phyloP scores from a whole-genome alignment of 2,797 vertebrate genomes.

The Eulemur coronatus region DNA sequence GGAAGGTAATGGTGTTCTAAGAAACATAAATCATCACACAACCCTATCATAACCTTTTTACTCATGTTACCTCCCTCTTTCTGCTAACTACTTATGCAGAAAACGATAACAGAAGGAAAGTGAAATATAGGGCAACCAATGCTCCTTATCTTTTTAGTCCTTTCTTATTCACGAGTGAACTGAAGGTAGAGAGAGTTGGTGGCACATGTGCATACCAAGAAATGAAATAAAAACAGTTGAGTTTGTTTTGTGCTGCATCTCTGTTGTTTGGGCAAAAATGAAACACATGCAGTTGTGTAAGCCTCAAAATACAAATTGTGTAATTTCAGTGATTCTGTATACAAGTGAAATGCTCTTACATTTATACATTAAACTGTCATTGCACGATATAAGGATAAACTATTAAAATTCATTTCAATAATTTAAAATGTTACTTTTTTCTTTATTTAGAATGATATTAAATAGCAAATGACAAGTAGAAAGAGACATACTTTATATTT shows the following conservation, averaged over 20 bases:
- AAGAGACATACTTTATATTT: not conserved
- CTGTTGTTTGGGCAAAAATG: not conserved
- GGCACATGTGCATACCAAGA: not conserved
- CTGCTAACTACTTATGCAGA: not conserved
- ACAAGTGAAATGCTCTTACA: not conserved
- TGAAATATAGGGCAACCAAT: not conserved
- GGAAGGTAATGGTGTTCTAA: not conserved
- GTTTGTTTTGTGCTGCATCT: not conserved
- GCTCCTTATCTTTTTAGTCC: not conserved
- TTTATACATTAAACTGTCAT: slow-evolving; percentile 18
- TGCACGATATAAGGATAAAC: not conserved
- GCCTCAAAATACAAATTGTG: not conserved
- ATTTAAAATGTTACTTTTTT: not conserved
- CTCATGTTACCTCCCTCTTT: not conserved
- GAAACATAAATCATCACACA: not conserved
- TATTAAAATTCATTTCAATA: not conserved
- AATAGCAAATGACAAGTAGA: slow-evolving; percentile 23
- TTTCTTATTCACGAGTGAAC: not conserved
- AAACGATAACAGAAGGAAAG: not conserved
- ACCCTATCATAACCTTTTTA: not conserved
- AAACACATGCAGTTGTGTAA: not conserved
- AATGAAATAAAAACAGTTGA: not conserved
- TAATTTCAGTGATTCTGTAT: not conserved
- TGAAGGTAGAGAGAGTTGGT: not conserved
- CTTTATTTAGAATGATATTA: not conserved